phyloP scores from a whole-genome alignment of 2,888 invertebrate genomes.

The Schrankia costaestrigalis region DNA sequence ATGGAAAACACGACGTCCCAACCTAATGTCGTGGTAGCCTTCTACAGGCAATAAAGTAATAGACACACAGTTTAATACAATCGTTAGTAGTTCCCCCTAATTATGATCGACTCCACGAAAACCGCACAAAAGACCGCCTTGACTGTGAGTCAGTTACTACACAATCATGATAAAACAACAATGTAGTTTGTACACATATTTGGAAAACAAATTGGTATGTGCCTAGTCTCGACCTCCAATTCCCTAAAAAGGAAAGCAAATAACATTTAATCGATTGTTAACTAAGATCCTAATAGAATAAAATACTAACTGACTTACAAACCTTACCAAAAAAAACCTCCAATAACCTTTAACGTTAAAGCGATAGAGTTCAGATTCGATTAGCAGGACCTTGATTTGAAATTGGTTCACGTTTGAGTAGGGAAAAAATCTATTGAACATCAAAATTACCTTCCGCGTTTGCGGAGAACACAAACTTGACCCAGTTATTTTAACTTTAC shows the following conservation, averaged over 20 bases:
- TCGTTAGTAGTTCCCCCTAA: too few relatives aligned
- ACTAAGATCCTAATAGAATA: constrained; percentile 25
- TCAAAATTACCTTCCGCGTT: constrained; percentile 36
- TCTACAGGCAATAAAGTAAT: too few relatives aligned
- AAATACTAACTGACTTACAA: constrained; percentile 14
- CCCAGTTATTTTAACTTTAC: constrained; percentile 30
- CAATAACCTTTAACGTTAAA: constrained; percentile 6
- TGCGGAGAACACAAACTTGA: constrained; percentile 36
- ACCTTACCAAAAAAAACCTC: constrained; percentile 3
- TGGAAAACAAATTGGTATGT: too few relatives aligned
- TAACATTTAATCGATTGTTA: constrained; percentile 33
- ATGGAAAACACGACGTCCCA: too few relatives aligned
- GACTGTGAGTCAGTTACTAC: too few relatives aligned
- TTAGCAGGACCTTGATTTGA: constrained; percentile 18
- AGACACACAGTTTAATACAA: too few relatives aligned
- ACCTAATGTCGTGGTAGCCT: too few relatives aligned
- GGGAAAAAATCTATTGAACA: constrained; percentile 38
- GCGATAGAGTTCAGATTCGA: constrained; percentile 20
- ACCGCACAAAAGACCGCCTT: too few relatives aligned
- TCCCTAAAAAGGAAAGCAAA: constrained; percentile 20
- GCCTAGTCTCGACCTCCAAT: constrained; percentile 10
- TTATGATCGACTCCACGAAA: too few relatives aligned
- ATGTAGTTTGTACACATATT: too few relatives aligned
- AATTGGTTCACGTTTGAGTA: constrained; percentile 35
- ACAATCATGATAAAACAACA: not conserved